Evolutionary conservation across 1,140 invertebrate species (phyloP).

Genomic region (Yoshiicerus persimilis): DNA sequence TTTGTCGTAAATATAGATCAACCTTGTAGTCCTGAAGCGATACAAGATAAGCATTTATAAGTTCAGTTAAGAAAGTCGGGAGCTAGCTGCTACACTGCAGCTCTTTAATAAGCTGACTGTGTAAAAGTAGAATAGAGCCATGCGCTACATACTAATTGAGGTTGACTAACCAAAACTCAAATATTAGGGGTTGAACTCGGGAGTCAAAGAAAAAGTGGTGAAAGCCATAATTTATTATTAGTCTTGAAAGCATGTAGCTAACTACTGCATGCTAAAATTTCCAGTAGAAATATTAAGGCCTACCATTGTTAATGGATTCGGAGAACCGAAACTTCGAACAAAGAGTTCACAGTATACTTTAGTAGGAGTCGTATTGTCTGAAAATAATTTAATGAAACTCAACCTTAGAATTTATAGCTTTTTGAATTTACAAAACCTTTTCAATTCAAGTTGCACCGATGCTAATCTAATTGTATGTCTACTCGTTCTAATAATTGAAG

Average conservation of each 20-base stretch:
- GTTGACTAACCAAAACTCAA: not conserved
- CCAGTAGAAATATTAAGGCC: conserved; percentile 31
- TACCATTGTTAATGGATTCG: conserved; percentile 60
- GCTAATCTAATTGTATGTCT: not conserved
- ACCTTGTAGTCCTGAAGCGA: conserved; percentile 62
- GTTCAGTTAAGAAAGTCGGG: not conserved
- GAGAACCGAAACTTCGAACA: conserved; percentile 61
- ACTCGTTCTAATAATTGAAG: not conserved
- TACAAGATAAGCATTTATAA: not conserved
- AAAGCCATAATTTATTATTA: conserved; percentile 1
- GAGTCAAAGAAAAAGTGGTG: not conserved
- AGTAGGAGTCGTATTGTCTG: conserved; percentile 52
- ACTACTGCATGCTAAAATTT: not conserved
- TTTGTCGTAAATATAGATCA: conserved; percentile 58
- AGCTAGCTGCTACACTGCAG: too few species aligned
- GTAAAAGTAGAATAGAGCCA: not conserved
- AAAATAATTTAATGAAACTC: not conserved
- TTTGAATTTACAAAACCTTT: not conserved
- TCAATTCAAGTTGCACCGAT: not conserved
- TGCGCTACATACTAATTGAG: not conserved
- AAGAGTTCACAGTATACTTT: conserved; percentile 58
- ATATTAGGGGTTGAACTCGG: not conserved
- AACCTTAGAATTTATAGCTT: not conserved
- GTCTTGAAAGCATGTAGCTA: not conserved
- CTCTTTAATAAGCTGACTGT: not conserved